These are phyloP conservation scores for Urophycis tenuis DNA, from an alignment of 2,797 vertebrate species.

Conservation along the genomic window DNA sequence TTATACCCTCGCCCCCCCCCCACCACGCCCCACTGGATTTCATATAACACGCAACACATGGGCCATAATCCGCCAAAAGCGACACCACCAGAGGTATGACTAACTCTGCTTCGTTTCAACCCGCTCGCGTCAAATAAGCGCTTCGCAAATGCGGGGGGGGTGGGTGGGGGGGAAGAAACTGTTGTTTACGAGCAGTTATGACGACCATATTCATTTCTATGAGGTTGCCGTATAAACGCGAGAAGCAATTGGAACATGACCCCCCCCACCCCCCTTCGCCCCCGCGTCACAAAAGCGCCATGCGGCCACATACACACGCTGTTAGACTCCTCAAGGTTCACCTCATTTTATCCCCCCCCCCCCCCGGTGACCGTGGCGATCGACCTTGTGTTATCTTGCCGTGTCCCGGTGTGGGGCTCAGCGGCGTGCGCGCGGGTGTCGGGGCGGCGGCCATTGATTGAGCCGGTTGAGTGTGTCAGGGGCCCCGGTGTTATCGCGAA, in stretches of 20 bases:
- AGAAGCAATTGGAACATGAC: constrained; percentile 31
- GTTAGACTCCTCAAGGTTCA: constrained; percentile 9
- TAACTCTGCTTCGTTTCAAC: constrained; percentile 17
- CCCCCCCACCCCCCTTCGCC: too few species aligned
- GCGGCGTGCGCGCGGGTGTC: constrained; percentile 33
- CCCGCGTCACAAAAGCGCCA: too few species aligned
- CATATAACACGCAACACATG: constrained; percentile 38
- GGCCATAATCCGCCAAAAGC: constrained; percentile 37
- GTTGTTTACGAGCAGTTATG: constrained; percentile 52
- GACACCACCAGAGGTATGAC: constrained; percentile 36
- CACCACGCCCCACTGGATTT: constrained; percentile 15
- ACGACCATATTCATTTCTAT: constrained; percentile 41
- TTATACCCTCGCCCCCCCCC: constrained; percentile 24
- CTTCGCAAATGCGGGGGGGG: constrained; percentile 16
- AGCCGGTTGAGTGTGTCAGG: constrained; percentile 44
- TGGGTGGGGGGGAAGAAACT: constrained; percentile 27
- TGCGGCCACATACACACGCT: not conserved
- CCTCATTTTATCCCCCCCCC: constrained; percentile 6
- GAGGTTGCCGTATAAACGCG: constrained; percentile 28
- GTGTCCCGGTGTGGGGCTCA: constrained; percentile 15
- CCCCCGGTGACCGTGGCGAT: not conserved
- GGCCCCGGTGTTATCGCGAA: constrained; percentile 55
- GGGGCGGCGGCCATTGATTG: constrained; percentile 53
- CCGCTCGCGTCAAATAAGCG: constrained; percentile 24
- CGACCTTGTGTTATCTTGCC: constrained; percentile 23